Evolutionary conservation across 2,113 vertebrate species (phyloP).

Genomic region (Microcebus griseorufus): DNA sequence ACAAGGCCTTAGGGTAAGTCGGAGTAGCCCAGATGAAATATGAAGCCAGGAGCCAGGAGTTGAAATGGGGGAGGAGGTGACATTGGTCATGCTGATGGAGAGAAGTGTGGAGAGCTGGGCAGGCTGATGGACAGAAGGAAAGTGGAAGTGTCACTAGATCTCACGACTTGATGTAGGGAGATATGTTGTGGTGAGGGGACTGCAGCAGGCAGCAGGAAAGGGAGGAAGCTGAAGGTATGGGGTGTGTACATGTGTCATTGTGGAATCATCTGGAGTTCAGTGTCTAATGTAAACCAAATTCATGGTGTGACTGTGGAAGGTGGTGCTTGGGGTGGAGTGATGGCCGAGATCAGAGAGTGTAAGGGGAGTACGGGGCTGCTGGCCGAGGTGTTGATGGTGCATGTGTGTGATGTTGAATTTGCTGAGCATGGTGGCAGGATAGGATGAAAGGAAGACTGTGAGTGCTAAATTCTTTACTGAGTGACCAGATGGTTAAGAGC

Average conservation of each 20-base stretch:
- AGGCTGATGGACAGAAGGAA: not conserved
- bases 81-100: not conserved
- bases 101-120: not conserved
- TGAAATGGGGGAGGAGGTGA: not conserved
- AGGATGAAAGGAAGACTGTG: not conserved
- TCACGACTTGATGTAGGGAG: not conserved
- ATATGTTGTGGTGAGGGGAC: not conserved
- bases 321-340: not conserved
- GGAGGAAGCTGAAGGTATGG: not conserved
- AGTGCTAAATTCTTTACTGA: not conserved
- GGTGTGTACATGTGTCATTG: not conserved
- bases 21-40: not conserved
- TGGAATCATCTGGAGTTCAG: not conserved
- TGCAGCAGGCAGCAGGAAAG: not conserved
- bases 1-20: not conserved
- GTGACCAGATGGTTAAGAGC: not conserved
- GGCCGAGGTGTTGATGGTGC: not conserved
- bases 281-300: not conserved
- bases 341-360: not conserved
- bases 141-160: not conserved
- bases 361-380: not conserved
- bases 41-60: not conserved
- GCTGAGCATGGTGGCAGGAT: rapidly evolving
- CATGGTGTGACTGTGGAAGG: not conserved
- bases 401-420: not conserved